Evolutionary conservation across 2,797 vertebrate species (phyloP), one percentile per base, ranked within the genome.

Genomic region (Spheniscus humboldti): DNA sequence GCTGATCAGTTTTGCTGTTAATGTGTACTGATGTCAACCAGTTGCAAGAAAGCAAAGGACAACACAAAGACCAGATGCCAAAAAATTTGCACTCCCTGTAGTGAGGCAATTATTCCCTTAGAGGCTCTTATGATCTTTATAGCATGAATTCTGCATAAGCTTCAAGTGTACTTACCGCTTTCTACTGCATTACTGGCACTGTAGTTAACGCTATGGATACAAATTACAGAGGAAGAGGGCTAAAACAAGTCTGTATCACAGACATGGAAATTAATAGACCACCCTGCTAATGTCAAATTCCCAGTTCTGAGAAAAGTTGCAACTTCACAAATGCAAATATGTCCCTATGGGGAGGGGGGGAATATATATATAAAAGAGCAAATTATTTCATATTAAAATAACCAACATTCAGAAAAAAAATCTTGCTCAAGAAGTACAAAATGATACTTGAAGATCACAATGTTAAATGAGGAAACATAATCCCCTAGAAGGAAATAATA

Each of bases 321-420:
- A 55, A 39, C 82, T 91, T 81, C 50, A 69, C 2, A 94, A 87
- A 86, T 64, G 24, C 12, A 87, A 80, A 64, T 43, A 53, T 45
- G 20, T 66, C 11, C 13, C 16, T 59, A 19, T 0, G 0, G 8
- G 4, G 25, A 57, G 2, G 1, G 0, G 3, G 4, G 1, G 1
- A 7, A 6, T 24, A 35, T 47, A 33, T 47, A 16, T 50, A 16
- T 37, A 48, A 19, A 81, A 25, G 0, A 41, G 8, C 2, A 76
- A 68, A 15, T 18, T 9, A 33, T 86, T 75, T 69, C 19, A 48
- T 63, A 73, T 55, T 57, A 63, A 81, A 82, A 43, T 57, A 75
- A 67, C 12, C 3, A 37, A 33, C 1, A 35, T 60, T 86, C 20
- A 6, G 8, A 20, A 76, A 41, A 35, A 67, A 66, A 35, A 1